phyloP scores from a whole-genome alignment of 2,888 invertebrate genomes.

The Ditylenchus weischeri region DNA sequence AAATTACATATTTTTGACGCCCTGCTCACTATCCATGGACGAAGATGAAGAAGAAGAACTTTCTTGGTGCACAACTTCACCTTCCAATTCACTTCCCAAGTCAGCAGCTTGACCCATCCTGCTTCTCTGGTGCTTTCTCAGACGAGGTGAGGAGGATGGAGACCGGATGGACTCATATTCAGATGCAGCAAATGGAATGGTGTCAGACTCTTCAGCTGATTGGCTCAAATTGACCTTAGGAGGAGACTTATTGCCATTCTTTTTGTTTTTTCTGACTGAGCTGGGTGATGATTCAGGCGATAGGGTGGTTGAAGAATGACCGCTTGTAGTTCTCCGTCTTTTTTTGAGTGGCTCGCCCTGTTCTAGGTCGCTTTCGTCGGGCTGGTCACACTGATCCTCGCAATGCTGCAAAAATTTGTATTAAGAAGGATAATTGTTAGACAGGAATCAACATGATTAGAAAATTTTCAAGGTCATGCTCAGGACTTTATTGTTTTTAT shows the following conservation, averaged over 20 bases:
- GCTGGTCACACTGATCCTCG: too few species aligned
- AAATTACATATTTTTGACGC: too few species aligned
- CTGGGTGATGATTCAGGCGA: not conserved
- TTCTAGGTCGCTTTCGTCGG: not conserved
- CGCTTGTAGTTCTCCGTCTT: slow-evolving; percentile 1
- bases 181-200: slow-evolving; percentile 34
- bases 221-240: not conserved
- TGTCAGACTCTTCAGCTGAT: not conserved
- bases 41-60: too few species aligned
- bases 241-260: not conserved
- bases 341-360: slow-evolving; percentile 1
- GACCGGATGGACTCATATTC: slow-evolving; percentile 40
- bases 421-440: too few species aligned
- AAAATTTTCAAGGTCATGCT: too few species aligned
- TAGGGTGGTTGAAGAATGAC: not conserved
- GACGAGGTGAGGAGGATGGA: not conserved
- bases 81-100: too few species aligned
- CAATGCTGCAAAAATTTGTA: too few species aligned
- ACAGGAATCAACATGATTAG: too few species aligned
- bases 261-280: not conserved
- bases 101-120: too few species aligned
- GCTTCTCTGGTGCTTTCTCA: not conserved
- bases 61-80: too few species aligned
- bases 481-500: too few species aligned
- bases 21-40: too few species aligned